phyloP scores from a whole-genome alignment of 2,797 vertebrate genomes.

The Amazonetta brasiliensis region DNA sequence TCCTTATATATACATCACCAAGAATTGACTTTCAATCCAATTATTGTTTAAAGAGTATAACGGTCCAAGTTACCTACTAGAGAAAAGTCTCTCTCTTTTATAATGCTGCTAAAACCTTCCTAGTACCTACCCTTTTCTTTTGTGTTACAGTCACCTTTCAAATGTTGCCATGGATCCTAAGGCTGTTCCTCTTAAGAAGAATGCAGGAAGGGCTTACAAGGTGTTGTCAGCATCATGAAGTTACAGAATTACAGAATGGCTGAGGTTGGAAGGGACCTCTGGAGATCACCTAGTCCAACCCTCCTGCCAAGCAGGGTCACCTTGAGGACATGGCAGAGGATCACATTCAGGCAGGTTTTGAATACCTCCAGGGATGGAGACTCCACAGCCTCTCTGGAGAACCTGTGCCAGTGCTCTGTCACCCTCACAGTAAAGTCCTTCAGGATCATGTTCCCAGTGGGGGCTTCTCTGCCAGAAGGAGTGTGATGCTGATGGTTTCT shows the following conservation, averaged over 20 bases:
- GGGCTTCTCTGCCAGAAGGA: background rate
- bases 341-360: no score
- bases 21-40: background rate
- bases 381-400: no score
- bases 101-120: background rate
- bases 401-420: no score
- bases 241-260: background rate
- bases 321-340: no score
- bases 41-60: background rate
- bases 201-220: background rate
- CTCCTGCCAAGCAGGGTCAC: no score
- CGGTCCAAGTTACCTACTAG: background rate
- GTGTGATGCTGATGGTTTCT: background rate
- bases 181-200: background rate
- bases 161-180: background rate
- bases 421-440: background rate
- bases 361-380: no score
- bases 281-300: no score
- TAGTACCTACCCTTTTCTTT: background rate
- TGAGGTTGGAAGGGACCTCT: no score
- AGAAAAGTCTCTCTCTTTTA: background rate
- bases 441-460: background rate
- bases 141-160: background rate
- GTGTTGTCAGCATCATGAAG: background rate
- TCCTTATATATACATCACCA: background rate